Evolutionary conservation across 2,888 invertebrate genomes (phyloP).

Genomic region (Trachelus troglodyta): DNA sequence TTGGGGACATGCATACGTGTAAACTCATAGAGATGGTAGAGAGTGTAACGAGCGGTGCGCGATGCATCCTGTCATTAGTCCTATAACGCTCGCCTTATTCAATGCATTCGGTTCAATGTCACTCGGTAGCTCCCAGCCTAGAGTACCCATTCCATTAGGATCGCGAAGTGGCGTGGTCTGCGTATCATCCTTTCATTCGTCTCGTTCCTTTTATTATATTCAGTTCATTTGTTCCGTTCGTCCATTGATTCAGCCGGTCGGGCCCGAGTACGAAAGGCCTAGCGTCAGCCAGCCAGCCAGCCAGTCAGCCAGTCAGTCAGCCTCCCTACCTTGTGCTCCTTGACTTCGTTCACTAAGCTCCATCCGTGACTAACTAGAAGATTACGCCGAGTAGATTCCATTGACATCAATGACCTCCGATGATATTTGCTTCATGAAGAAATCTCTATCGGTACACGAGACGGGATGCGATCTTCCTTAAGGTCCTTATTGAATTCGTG

Average conservation of each 20-base stretch:
- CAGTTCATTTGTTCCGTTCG: neutral
- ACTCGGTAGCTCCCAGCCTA: conserved; percentile 32
- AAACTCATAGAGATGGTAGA: conserved; percentile 21
- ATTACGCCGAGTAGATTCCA: conserved; percentile 18
- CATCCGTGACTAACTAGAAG: conserved; percentile 9
- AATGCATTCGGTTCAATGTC: conserved; percentile 63
- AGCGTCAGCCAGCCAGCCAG: too few relatives aligned
- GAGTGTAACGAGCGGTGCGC: conserved; percentile 45
- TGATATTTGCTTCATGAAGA: conserved; percentile 5
- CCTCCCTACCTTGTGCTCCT: neutral
- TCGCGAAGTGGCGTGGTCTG: neutral
- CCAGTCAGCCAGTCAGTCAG: too few relatives aligned
- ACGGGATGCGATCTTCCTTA: neutral
- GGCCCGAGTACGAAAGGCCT: too few relatives aligned
- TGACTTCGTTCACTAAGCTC: neutral
- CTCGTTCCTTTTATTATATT: neutral
- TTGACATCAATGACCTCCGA: conserved; percentile 30
- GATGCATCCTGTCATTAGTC: conserved; percentile 59
- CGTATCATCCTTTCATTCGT: neutral
- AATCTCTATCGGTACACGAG: neutral
- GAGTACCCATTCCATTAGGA: conserved; percentile 7
- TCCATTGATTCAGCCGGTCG: conserved; percentile 2
- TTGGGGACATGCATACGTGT: neutral
- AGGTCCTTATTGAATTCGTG: neutral
- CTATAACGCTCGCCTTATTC: conserved; percentile 52